Base-by-base conservation (phyloP, 2,113 vertebrate species). In the Orcinus orca region DNA sequence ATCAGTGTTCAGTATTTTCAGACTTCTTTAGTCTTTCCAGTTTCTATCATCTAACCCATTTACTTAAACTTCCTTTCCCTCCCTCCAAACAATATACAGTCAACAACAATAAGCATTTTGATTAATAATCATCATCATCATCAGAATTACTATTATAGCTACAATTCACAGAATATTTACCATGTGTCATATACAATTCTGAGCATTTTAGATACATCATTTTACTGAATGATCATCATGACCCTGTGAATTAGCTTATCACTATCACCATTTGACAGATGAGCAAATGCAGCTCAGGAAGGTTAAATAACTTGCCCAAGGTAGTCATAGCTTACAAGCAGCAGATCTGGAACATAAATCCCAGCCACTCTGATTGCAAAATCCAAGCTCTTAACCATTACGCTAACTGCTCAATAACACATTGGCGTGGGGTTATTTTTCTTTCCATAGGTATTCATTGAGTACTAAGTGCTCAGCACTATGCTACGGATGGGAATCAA, bases 1-100 rank as follows among this genome's bases (percentile, higher is more conserved):
- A 74, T 68, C 41, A 55, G 50, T 60, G 41, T 81, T 80, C 7
- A 65, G 20, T 50, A 33, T 85, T 90, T 80, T 80, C 55, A 36
- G 63, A 55, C 23, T 87, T 62, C 77, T 53, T 2, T 33, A 44
- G 23, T 71, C 73, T 41, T 36, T 77, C 31, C 50, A 82, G 17
- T 95, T 81, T 77, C 21, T 60, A 74, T 31, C 65, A 77, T 79
- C 18, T 44, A 55, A 92, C 67, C 5, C 9, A 70, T 76, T 89
- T 74, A 58, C 62, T 91, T 18, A 71, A 92, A 87, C 23, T 80
- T 95, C 83, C 8, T 29, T 90, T 96, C 67, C 38, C n/a, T 88
- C 65, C 47, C 17, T 36, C 29, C 62, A 83, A 84, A 76, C 0
- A 88, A 55, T 62, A 65, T 63, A 68, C 5, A 81, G 11, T 55